A percentile compares a stretch with the other conserved stretches of the same genome.
Conservation (phyloP, 2,888 invertebrate genomes). For the Biston stratarius region DNA sequence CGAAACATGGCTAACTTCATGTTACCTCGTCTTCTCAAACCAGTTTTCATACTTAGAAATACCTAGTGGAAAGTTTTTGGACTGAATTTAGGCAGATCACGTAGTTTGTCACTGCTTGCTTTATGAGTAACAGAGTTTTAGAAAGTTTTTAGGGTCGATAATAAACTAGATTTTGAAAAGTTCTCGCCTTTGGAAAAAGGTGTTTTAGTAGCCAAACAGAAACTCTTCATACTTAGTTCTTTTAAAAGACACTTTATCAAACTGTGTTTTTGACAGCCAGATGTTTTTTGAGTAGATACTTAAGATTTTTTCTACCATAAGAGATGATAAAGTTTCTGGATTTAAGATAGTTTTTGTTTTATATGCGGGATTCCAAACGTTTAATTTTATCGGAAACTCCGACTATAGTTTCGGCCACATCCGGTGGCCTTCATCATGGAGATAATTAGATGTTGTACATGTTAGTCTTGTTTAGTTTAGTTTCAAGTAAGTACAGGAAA, state of each 20-base stretch:
- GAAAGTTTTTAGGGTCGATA: conserved; percentile 6
- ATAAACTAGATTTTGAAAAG: conserved; percentile 1
- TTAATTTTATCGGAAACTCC: too few relatives aligned
- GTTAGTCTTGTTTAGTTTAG: too few relatives aligned
- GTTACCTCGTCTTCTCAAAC: conserved; percentile 3
- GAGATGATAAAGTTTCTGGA: too few relatives aligned
- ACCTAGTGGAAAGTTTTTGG: conserved; percentile 12
- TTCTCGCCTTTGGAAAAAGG: not conserved
- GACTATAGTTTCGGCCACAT: too few relatives aligned
- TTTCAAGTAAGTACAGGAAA: too few relatives aligned
- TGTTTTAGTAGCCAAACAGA: not conserved
- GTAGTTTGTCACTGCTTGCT: conserved; percentile 9
- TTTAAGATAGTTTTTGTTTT: too few relatives aligned
- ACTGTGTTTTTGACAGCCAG: too few relatives aligned
- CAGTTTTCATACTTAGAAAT: conserved; percentile 12
- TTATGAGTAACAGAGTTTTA: conserved; percentile 1
- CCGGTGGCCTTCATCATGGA: too few relatives aligned
- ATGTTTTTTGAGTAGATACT: not conserved
- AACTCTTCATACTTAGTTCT: not conserved
- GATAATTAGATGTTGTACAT: too few relatives aligned
- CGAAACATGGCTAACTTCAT: not conserved
- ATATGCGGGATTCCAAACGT: too few relatives aligned
- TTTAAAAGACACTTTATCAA: not conserved
- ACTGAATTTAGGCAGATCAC: conserved; percentile 6
- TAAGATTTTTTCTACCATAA: too few relatives aligned